Base-by-base conservation (phyloP, 2,888 invertebrate genomes). In the Antheraea assamensis region DNA sequence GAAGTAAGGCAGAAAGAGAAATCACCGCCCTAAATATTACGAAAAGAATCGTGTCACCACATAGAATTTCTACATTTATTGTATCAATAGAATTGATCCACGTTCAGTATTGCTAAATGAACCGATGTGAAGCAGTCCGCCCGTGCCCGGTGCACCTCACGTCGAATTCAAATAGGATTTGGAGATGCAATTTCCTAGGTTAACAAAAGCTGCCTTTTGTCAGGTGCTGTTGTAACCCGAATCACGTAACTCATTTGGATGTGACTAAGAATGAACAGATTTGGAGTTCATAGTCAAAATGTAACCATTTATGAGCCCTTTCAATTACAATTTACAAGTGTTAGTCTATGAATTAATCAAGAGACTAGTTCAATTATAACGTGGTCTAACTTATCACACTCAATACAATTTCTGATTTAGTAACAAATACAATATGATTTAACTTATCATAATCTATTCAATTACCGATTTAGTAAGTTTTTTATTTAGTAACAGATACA, bases 101-200 rank as follows among this genome's bases (percentile, higher is more conserved):
- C 66, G 55, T 24, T 42, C 52, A 42, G 21, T 21, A 52, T 71
- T 74, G 71, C 35, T 71, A 73, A 74, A 74, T 74, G 74, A 74
- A 74, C 72, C 55, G 66, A 31, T 47, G 35, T 70, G 58, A 64
- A 66, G 42, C 78, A 80, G 80, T 81, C 79, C 81, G 83, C 78
- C 83, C 82, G 80, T 83, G 78, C 61, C 27, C 27, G 61, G 30
- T 64, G 61, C 83, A 82, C 77, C 79, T 75, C 78, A 78, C 82
- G 80, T 79, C 81, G 82, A 84, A 85, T 83, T 82, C 82, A 84
- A 88, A 90, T 87, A 81, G 83, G 85, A 87, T 90, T 91, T 81
- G 82, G 85, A 85, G 87, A 90, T 90, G 89, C 89, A 89, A 92
- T 92, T 92, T 90, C 89, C 90, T 87, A 83, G 80, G 83, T 83